These are phyloP conservation scores for Crossaster papposus DNA, from an alignment of 53 echinoderm and acorn worm species.

Conservation along the genomic window DNA sequence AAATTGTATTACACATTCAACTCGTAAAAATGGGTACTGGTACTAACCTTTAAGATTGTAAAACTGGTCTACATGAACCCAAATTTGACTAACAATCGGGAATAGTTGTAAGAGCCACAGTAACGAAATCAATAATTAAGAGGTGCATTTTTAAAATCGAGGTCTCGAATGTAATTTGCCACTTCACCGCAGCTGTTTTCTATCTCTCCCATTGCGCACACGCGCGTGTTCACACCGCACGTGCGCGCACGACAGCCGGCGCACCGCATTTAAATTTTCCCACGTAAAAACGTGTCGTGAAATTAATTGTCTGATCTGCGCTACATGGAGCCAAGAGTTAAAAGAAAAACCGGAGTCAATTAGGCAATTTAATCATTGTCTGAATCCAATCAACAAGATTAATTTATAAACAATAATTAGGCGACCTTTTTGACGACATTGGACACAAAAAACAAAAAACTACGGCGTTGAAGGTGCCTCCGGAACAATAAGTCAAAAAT, in stretches of 20 bases:
- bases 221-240: neutral
- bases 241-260: neutral
- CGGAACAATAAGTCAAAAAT: no score
- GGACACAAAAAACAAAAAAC: no score
- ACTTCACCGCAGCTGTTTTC: neutral
- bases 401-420: neutral
- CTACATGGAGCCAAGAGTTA: neutral
- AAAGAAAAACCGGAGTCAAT: neutral
- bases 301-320: neutral
- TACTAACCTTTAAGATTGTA: no score
- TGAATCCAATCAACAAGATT: neutral
- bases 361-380: neutral
- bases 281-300: neutral
- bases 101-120: no score
- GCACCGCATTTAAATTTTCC: neutral
- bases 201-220: neutral
- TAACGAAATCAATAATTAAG: no score
- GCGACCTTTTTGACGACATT: no score
- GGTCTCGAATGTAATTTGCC: neutral
- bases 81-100: no score
- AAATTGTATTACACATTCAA: no score
- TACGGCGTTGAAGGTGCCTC: no score
- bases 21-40: no score
- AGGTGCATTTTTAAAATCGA: neutral
- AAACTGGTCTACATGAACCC: no score